Base-by-base conservation (phyloP, 37 sponge, comb jelly and placozoan species). In the Axinella damicornis region DNA sequence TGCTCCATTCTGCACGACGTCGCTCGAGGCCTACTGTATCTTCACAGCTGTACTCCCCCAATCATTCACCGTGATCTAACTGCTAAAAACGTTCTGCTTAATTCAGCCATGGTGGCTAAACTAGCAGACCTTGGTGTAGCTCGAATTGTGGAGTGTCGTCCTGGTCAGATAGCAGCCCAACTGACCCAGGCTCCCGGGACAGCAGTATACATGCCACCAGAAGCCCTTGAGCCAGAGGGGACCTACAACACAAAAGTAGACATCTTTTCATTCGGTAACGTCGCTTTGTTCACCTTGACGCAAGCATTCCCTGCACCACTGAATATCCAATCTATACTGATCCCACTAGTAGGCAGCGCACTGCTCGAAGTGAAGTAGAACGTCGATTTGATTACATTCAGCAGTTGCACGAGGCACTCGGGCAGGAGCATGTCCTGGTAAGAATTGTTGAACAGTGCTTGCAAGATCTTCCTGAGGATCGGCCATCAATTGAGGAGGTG, bases 51-150 rank as follows among this genome's bases (percentile, higher is more conserved):
- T 20, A 62, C 40, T 24, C 92, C 92, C 20, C 82, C 87, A 6
- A 81, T 91, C 19, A 91, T 91, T 27, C 92, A 91, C 68, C 68
- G 92, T 65, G 92, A 91, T 71, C 71, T 91, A 16, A 91, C 88
- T 68, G 88, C 86, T 53, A 83, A 87, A 25, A 91, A 91, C 55
- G 80, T 91, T 6, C 88, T 91, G 33, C 63, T 91, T 13, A 91
- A 80, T 60, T 87, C 22, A 11, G 22, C 62, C 27, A 61, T 61
- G 62, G 62, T 61, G 62, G 62, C 62, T 27, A 61, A 61, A 14
- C 22, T 61, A 11, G 22, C 62, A 27, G 62, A 61, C 27, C 62
- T 61, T 27, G 62, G 62, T 22, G 25, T 61, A 25, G 62, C 62
- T 27, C 62, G 62, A 14, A 61, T 61, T 61, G 62, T 61, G 25